Evolutionary conservation across 2,888 invertebrate genomes (phyloP), one percentile per base, ranked within the genome.

Genomic region (Papilio elwesi): DNA sequence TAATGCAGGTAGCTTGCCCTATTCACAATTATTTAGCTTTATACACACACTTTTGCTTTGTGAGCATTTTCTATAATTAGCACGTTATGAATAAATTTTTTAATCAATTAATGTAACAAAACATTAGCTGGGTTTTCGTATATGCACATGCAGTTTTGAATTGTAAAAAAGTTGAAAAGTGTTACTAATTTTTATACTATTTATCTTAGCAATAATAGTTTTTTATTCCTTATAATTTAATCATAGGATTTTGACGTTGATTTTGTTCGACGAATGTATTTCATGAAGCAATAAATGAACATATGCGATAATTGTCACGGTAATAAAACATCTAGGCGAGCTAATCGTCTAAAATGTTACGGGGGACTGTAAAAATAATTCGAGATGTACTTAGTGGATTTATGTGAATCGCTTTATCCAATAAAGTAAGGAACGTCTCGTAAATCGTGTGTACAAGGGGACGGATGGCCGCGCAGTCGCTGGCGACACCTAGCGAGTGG

Each of bases 371-470:
- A 57, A 78, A 77, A 77, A 76, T 79, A 78, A 77, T 74, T 71
- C 75, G 63, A 68, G 74, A 74, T 74, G 76, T 78, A 76, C 75
- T 84, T 83, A 84, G 85, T 85, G 83, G 85, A 92, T 92, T 92
- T 92, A 92, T 92, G 90, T 84, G 90, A 89, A 88, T 89, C 83
- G 85, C 85, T 89, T 87, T 87, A 85, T 84, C 87, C 90, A 91
- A 92, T 92, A 92, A 92, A 92, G 89, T 89, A 91, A 86, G 85
- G 87, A 87, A 86, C 84, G 91, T 86, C 88, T 90, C 91, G 89
- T 93, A 92, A 92, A 92, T 92, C 87, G 87, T 83, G 74, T 81
- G 81, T 81, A 83, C 84, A 85, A 79, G 81, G 82, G 82, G 88
- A 86, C 85, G 88, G 89, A 88, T 83, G 83, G 83, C 76, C 82